A percentile compares a stretch with the other conserved stretches of the same genome.
Conservation (phyloP, 2,888 invertebrate genomes). For the Perithous albicinctus region DNA sequence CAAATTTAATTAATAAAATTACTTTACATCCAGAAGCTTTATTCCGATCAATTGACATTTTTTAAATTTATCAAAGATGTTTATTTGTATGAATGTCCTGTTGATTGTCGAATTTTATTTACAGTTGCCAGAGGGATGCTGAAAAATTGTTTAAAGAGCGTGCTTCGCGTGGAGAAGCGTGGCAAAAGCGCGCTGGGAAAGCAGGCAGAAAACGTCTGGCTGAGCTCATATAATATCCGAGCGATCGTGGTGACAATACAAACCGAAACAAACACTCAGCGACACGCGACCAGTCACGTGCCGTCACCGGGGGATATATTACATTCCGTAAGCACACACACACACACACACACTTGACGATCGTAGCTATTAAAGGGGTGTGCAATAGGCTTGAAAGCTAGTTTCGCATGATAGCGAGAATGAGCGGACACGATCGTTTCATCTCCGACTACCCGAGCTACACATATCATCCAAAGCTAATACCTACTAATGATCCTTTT, state of each 20-base stretch:
- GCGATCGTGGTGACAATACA: constrained; percentile 83
- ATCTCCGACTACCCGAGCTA: constrained; percentile 32
- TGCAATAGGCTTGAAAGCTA: constrained; percentile 53
- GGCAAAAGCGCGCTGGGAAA: constrained; percentile 50
- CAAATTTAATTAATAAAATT: too few relatives aligned
- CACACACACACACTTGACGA: constrained; percentile 83
- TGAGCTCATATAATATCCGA: constrained; percentile 76
- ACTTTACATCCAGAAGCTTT: too few relatives aligned
- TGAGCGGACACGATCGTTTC: constrained; percentile 62
- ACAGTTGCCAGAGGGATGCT: constrained; percentile 76
- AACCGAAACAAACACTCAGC: constrained; percentile 85
- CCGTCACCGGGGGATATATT: constrained; percentile 85
- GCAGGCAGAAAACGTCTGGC: constrained; percentile 5
- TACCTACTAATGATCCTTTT: constrained; percentile 45
- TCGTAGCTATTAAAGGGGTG: constrained; percentile 80
- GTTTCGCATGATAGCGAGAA: constrained; percentile 14
- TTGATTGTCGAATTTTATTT: constrained; percentile 76
- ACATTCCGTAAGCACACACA: constrained; percentile 84
- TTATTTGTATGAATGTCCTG: too few relatives aligned
- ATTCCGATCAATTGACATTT: too few relatives aligned
- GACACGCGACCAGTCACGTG: constrained; percentile 86
- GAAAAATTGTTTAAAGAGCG: constrained; percentile 71
- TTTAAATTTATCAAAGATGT: too few relatives aligned
- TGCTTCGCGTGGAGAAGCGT: constrained; percentile 32
- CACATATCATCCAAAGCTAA: constrained; percentile 29